Evolutionary conservation across 2,888 invertebrate species (phyloP).

Genomic region (Ichneumoninae sp.): DNA sequence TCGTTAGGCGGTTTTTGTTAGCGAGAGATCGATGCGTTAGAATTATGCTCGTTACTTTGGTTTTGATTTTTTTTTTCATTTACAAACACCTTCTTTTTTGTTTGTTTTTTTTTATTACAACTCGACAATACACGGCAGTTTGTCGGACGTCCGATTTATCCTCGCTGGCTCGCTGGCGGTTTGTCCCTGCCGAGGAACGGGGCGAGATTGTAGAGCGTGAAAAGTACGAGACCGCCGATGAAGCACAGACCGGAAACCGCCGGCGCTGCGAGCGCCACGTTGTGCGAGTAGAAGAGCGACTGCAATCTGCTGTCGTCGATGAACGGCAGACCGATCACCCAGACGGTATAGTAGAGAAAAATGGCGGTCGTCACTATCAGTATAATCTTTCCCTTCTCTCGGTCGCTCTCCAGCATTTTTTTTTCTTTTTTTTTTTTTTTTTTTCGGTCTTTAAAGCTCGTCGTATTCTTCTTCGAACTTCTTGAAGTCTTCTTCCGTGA

Average conservation of each 20-base stretch:
- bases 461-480: conserved; percentile 88
- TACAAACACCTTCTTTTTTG: background rate
- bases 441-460: conserved; percentile 52
- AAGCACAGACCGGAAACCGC: conserved; percentile 87
- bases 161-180: background rate
- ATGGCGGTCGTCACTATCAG: conserved; percentile 85
- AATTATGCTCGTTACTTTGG: background rate
- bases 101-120: conserved; percentile 3
- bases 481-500: conserved; percentile 89
- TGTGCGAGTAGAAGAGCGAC: conserved; percentile 77
- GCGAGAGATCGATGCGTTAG: background rate
- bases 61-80: background rate
- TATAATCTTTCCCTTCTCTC: conserved; percentile 86
- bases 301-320: conserved; percentile 87
- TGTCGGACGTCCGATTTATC: background rate
- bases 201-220: conserved; percentile 87
- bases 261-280: conserved; percentile 86
- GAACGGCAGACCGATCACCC: conserved; percentile 90
- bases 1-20: background rate
- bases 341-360: conserved; percentile 87
- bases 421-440: too few relatives aligned
- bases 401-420: conserved; percentile 84
- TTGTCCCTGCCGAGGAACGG: conserved; percentile 67
- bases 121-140: background rate
- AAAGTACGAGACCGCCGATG: conserved; percentile 88